A percentile compares a stretch with the other conserved stretches of the same genome.
Conservation (phyloP, 2,113 vertebrate species). For the Sprattus sprattus region DNA sequence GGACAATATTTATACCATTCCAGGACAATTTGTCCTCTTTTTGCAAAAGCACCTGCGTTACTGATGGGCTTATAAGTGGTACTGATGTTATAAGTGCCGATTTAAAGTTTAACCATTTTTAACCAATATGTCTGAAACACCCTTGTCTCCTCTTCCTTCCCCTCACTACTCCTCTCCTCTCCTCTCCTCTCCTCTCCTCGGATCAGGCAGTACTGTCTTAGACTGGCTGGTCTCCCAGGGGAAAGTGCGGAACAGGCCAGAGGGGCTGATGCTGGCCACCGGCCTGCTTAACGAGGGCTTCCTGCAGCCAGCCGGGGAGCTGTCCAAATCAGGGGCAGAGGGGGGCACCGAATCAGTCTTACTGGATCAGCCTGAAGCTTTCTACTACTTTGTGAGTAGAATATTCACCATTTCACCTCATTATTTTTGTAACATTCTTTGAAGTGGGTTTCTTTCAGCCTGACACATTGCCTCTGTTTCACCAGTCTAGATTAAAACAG, state of each 20-base stretch:
- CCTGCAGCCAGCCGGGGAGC: slow-evolving; percentile 85
- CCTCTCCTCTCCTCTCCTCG: background rate
- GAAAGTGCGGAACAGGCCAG: slow-evolving; percentile 80
- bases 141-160: background rate
- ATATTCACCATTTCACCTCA: background rate
- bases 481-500: background rate
- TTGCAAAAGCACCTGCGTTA: background rate
- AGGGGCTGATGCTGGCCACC: slow-evolving; percentile 84
- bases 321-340: slow-evolving; percentile 79
- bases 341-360: slow-evolving; percentile 73
- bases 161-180: background rate
- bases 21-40: no score
- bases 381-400: slow-evolving; percentile 93
- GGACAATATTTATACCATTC: no score
- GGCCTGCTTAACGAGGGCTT: slow-evolving; percentile 90
- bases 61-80: background rate
- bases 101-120: no score
- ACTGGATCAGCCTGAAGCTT: slow-evolving; percentile 80
- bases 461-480: background rate
- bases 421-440: no score
- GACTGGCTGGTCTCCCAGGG: slow-evolving; percentile 88
- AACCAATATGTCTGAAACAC: background rate
- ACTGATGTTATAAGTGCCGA: no score
- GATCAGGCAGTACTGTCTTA: slow-evolving; percentile 79
- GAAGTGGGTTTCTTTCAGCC: background rate